Evolutionary conservation across 2,113 vertebrate genomes (phyloP), one percentile per base, ranked within the genome.

Genomic region (Platichthys flesus): DNA sequence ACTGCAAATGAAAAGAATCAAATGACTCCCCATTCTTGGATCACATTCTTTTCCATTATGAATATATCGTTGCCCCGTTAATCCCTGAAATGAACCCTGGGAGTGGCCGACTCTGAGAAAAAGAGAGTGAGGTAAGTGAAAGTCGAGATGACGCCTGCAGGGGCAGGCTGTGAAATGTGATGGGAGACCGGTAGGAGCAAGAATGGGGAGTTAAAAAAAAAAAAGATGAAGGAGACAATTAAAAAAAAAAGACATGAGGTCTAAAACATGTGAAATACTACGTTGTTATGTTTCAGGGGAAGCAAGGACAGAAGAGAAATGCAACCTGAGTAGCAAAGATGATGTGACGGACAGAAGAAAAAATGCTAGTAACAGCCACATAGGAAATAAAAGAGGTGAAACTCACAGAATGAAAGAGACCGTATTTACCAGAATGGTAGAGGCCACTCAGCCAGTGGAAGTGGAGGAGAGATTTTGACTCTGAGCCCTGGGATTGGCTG

Each of bases 381-480:
- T 42, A 78, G 55, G 35, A 8, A 12, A 49, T 10, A 5, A 51
- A 66, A 67, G 57, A 65, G 54, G n/a, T 40, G 42, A 59, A 64
- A 87, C 58, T 73, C 83, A 78, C 78, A 84, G 83, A 91, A 67
- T 85, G 89, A 88, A 92, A 91, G 85, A 90, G 79, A 87, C 72
- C 65, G 89, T 90, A 92, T 92, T 94, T 94, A 94, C 93, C 93
- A 90, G 90, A 88, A 90, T 54, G 88, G 79, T 80, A 87, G 86
- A 64, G 86, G 76, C 84, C 86, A 88, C 78, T 94, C 93, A 94
- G 92, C 92, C 92, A 83, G 93, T 92, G 79, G 93, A 93, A 82
- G 91, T 91, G 67, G 92, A 93, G 87, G 92, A 90, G 58, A 92
- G 87, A 90, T 86, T 91, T 84, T 91, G 91, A 88, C 90, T 91